phyloP scores from a whole-genome alignment of 2,113 vertebrate genomes.

The Prionailurus bengalensis region DNA sequence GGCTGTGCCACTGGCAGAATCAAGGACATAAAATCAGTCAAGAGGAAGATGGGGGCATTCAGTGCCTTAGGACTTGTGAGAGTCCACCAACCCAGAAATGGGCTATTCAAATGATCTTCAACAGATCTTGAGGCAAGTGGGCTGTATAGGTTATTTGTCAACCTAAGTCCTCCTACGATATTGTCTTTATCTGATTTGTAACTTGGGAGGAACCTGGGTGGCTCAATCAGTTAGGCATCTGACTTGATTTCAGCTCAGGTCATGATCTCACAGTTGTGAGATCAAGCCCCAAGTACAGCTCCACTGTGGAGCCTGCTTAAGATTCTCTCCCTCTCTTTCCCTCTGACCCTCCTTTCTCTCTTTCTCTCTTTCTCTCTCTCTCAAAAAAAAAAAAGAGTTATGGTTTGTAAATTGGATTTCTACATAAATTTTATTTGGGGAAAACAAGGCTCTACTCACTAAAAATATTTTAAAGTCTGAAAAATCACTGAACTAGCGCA shows the following conservation, averaged over 20 bases:
- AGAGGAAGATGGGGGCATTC: not conserved
- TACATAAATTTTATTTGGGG: not conserved
- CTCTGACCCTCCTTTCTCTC: no score
- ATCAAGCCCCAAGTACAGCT: no score
- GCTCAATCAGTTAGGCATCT: no score
- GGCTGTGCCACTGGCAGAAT: not conserved
- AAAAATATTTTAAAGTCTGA: not conserved
- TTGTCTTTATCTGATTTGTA: not conserved
- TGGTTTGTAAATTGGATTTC: not conserved
- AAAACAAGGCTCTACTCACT: not conserved
- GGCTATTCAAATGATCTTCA: not conserved
- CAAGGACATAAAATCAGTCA: not conserved
- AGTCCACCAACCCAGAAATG: not conserved
- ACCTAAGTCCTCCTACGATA: not conserved
- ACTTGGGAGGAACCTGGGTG: not conserved
- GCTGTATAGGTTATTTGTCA: not conserved
- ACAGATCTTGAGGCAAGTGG: not conserved
- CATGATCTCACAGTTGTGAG: no score
- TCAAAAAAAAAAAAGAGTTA: no score
- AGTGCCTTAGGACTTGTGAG: not conserved
- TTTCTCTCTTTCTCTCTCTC: no score
- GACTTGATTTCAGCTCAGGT: no score
- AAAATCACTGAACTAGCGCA: not conserved
- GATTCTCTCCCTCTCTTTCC: no score
- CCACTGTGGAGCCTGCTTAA: no score